Conservation (phyloP, 2,113 vertebrate genomes). For the Manacus vitellinus region DNA sequence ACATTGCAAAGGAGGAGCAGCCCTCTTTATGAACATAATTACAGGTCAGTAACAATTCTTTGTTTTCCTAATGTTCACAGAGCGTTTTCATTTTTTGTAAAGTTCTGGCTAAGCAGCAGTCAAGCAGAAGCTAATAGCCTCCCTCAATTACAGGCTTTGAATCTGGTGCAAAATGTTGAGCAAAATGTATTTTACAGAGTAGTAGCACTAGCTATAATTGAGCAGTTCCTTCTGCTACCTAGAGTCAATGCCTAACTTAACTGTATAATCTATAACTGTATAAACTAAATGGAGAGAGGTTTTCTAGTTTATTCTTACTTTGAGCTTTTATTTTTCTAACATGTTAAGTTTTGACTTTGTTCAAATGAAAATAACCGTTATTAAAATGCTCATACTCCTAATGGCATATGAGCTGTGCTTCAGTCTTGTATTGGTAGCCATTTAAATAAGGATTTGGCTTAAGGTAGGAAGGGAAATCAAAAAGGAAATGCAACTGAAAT, state of each 20-base stretch:
- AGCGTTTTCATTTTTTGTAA: background rate
- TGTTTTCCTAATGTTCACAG: background rate
- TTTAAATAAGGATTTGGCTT: background rate
- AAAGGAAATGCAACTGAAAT: background rate
- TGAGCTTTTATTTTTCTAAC: background rate
- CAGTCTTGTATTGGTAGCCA: background rate
- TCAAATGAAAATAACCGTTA: background rate
- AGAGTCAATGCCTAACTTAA: background rate
- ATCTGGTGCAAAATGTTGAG: background rate
- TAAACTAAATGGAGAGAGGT: background rate
- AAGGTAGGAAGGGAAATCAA: background rate
- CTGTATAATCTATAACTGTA: background rate
- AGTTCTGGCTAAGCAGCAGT: background rate
- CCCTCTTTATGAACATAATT: background rate
- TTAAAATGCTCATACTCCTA: background rate
- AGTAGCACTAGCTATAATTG: background rate
- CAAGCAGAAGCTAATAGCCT: background rate
- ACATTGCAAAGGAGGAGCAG: background rate
- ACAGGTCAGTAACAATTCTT: background rate
- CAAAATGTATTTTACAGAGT: background rate
- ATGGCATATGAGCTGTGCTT: background rate
- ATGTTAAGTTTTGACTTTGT: background rate
- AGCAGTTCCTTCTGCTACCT: background rate
- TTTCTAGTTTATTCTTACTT: background rate
- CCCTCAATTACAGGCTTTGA: background rate